phyloP scores from a whole-genome alignment of 2,888 invertebrate genomes.

The Cataglyphis altisquamis region DNA sequence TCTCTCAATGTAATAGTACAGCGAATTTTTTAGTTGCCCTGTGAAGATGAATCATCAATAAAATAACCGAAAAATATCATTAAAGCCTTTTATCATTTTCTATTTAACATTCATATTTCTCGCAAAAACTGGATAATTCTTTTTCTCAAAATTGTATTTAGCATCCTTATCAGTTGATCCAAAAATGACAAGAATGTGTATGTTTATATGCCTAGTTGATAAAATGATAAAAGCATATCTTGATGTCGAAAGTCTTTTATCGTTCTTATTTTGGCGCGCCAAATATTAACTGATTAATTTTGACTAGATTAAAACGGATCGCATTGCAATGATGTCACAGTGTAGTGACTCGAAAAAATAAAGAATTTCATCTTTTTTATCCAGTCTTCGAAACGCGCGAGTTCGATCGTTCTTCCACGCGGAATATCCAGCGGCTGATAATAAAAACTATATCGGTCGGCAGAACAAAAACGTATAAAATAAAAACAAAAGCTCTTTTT shows the following conservation, averaged over 20 bases:
- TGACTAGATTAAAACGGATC: slow-evolving; percentile 27
- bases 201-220: not conserved
- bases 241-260: not conserved
- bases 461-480: slow-evolving; percentile 28
- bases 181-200: slow-evolving; percentile 28
- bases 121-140: slow-evolving; percentile 12
- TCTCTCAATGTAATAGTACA: slow-evolving; percentile 50
- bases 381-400: slow-evolving; percentile 22
- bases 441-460: slow-evolving; percentile 45
- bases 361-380: not conserved
- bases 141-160: not conserved
- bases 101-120: not conserved
- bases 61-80: not conserved
- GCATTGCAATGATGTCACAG: slow-evolving; percentile 7
- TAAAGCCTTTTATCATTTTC: not conserved
- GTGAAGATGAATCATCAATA: slow-evolving; percentile 19
- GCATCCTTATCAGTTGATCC: not conserved
- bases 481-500: slow-evolving; percentile 58
- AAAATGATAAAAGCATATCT: not conserved
- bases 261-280: slow-evolving; percentile 5
- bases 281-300: slow-evolving; percentile 33
- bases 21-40: slow-evolving; percentile 37
- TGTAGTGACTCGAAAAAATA: not conserved
- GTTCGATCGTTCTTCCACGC: slow-evolving; percentile 15
- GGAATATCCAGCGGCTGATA: slow-evolving; percentile 48